These are phyloP conservation scores for Notarius lentiginosus DNA, from an alignment of 2,113 vertebrate species.

Conservation along the genomic window DNA sequence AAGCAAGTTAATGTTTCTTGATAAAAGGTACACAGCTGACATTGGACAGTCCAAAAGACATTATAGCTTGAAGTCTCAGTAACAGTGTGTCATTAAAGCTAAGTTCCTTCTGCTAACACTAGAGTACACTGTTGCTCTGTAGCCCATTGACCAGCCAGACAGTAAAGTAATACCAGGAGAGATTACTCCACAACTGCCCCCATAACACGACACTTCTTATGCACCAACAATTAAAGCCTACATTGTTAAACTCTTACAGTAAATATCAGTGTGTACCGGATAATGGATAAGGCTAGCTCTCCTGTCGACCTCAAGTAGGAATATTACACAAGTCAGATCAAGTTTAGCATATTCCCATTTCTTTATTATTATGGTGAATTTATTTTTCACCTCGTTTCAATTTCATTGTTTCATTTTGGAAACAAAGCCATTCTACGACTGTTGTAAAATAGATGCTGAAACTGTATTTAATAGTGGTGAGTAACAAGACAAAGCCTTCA, in stretches of 20 bases:
- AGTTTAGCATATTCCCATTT: background rate
- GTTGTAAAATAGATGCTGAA: background rate
- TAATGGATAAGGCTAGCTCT: background rate
- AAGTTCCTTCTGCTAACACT: slow-evolving; percentile 34
- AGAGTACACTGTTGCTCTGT: slow-evolving; percentile 49
- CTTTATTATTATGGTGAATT: background rate
- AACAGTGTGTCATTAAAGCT: background rate
- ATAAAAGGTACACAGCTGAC: background rate
- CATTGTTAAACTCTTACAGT: slow-evolving; percentile 19
- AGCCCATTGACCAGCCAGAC: slow-evolving; percentile 27
- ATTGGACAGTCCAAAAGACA: background rate
- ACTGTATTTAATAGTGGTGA: background rate
- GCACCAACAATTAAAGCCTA: slow-evolving; percentile 11
- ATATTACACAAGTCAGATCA: background rate
- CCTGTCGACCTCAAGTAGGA: background rate
- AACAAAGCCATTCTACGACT: background rate
- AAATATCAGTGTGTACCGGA: slow-evolving; percentile 19
- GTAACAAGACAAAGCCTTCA: slow-evolving; percentile 4
- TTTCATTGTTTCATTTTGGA: background rate
- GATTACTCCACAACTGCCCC: slow-evolving; percentile 5
- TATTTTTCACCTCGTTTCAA: background rate
- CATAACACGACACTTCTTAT: background rate
- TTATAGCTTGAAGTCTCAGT: background rate
- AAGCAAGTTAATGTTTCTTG: background rate
- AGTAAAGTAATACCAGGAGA: background rate